Percentiles rank a stretch among this genome's conserved stretches.
These are phyloP conservation scores for Drosophila crucigera DNA, from an alignment of 2,888 invertebrate species.

Conservation along the genomic window DNA sequence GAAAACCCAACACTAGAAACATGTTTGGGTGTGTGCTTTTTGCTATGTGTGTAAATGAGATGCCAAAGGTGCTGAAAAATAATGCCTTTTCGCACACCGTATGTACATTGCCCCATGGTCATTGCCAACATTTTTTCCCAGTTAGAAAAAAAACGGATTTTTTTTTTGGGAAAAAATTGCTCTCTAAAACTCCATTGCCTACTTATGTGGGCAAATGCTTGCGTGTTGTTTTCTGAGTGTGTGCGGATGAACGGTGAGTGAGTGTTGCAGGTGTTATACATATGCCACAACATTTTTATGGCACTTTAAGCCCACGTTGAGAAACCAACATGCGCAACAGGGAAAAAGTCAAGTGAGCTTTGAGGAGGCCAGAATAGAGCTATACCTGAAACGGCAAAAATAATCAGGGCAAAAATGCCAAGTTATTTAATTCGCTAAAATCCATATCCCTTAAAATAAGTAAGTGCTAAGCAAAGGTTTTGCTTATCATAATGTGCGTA, in stretches of 20 bases:
- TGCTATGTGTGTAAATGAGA: constrained; percentile 39
- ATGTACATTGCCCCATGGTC: constrained; percentile 40
- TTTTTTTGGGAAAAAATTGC: constrained; percentile 21
- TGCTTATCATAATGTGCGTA: neutral
- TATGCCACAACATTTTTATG: constrained; percentile 70
- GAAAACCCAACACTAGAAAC: constrained; percentile 12
- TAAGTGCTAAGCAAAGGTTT: no score
- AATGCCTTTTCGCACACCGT: constrained; percentile 54
- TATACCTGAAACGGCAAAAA: neutral
- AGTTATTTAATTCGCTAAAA: neutral
- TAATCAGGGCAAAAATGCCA: neutral
- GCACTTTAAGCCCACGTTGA: constrained; percentile 70
- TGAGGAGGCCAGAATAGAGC: neutral
- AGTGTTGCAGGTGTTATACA: constrained; percentile 45
- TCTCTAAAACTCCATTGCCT: constrained; percentile 51
- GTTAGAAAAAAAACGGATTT: neutral
- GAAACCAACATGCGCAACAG: constrained; percentile 33
- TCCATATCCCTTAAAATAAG: neutral
- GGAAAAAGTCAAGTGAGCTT: constrained; percentile 34
- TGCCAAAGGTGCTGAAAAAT: constrained; percentile 35
- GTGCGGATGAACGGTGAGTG: constrained; percentile 33
- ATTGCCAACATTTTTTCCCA: constrained; percentile 18
- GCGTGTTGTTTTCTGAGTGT: constrained; percentile 30
- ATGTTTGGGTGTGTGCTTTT: constrained; percentile 2
- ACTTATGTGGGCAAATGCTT: constrained; percentile 68